Evolutionary conservation across 2,113 vertebrate species (phyloP), one percentile per base, ranked within the genome.

Genomic region (Galbula dea): DNA sequence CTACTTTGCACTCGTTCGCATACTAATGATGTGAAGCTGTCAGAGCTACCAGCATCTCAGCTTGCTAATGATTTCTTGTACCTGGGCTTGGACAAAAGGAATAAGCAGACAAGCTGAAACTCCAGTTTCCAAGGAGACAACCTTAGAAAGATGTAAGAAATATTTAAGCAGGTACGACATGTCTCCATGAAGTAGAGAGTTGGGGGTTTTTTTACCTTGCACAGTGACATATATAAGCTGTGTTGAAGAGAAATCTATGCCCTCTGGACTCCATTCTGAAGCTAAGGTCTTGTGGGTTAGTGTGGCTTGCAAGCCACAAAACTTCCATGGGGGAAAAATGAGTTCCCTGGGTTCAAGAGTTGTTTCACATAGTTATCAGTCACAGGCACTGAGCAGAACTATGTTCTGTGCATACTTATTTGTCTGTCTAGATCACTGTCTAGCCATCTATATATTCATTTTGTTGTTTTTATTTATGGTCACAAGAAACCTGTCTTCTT

Each of bases 101-200:
- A 90, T 86, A 79, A 93, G 65, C 67, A 94, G 69, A 77, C 65
- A 86, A 91, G 51, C 66, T 93, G 82, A 84, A 97, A 88, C 34
- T 93, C 82, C 66, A 51, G 94, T 97, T 96, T 94, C 96, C 95
- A 95, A 86, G 96, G 95, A 95, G 58, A 96, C 82, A 65, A 87
- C 57, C 37, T 62, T 7, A 3, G 86, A 93, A 95, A 94, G 58
- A 95, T 61, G 66, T 77, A 71, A 79, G 55, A 95, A 94, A 89
- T 91, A 86, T 82, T 88, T 94, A 96, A 91, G 45, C 55, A 94
- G 45, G 26, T 68, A 61, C 1, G 1, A 52, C 21, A 49, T 24
- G 36, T 59, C 72, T 86, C 36, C 23, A 84, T 51, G 67, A 87
- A 73, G 22, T 67, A 24, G 49, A 57, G 9, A 48, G 11, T 43